These are phyloP conservation scores for Ametastegia equiseti DNA, from an alignment of 2,888 invertebrate species.

Conservation along the genomic window DNA sequence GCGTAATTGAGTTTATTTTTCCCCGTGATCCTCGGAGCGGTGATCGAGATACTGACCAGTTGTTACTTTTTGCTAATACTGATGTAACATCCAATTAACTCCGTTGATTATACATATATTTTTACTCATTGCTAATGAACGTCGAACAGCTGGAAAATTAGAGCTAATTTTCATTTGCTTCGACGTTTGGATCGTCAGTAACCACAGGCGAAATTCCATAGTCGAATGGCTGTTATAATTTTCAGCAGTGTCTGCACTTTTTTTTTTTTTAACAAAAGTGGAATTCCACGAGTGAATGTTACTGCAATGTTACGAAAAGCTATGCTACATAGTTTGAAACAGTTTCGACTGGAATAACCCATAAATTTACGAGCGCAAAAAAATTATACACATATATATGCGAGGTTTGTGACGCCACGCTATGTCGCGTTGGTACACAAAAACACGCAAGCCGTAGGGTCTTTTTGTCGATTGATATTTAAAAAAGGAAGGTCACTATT, in stretches of 20 bases:
- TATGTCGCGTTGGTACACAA: slow-evolving; percentile 21
- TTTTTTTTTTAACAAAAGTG: not conserved
- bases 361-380: slow-evolving; percentile 11
- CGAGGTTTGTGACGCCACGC: slow-evolving; percentile 7
- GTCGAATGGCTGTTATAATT: not conserved
- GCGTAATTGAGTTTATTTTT: not conserved
- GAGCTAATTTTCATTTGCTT: not conserved
- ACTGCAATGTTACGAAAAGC: not conserved
- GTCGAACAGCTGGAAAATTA: not conserved
- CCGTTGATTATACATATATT: too few species aligned
- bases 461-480: slow-evolving; percentile 13
- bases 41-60: not conserved
- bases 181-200: not conserved
- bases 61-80: not conserved
- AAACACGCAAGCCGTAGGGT: slow-evolving; percentile 12
- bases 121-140: not conserved
- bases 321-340: not conserved
- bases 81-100: too few species aligned
- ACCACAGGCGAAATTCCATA: not conserved
- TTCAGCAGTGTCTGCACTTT: not conserved
- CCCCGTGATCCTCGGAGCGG: not conserved
- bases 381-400: slow-evolving; percentile 5
- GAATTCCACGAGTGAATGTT: not conserved
- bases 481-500: slow-evolving; percentile 9
- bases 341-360: slow-evolving; percentile 10